Evolutionary conservation across 2,113 vertebrate genomes (phyloP), one percentile per base, ranked within the genome.

Genomic region (Amblyornis subalaris): DNA sequence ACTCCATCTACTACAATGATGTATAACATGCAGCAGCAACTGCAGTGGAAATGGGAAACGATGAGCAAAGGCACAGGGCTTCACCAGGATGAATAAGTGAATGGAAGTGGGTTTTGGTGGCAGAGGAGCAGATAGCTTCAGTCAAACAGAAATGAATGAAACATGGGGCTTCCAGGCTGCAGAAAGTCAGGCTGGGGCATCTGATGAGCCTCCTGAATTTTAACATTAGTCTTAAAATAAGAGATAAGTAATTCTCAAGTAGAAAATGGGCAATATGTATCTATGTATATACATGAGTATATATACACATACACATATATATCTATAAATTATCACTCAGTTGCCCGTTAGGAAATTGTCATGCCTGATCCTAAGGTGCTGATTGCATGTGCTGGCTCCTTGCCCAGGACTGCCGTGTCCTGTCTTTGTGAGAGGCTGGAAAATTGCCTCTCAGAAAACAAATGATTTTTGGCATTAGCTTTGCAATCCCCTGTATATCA

Each of bases 21-120:
- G 1, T 6, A 1, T 10, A 14, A 26, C 35, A 2, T 4, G 2
- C 5, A 23, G 16, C 35, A 5, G 33, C 11, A 19, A 6, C n/a
- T 23, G 75, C 31, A 29, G 4, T 9, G 53, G 35, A 81, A 42
- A 38, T 4, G 71, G 70, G 47, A 15, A 73, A 7, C 4, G 9
- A 4, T 25, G 69, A 25, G 19, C 65, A 21, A 79, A 28, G 42
- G 58, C 33, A 7, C 11, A 5, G 64, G 16, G 36, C 53, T 40
- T 55, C 22, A 38, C 14, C 17, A 8, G 61, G 24, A 3, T 45
- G 70, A 70, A 10, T 38, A 33, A 40, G 33, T 19, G 75, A 35
- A 57, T 40, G 42, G 64, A 36, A 50, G 85, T 19, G 64, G 9
- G 10, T 33, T 72, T 61, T 66, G 70, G 64, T 60, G 45, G 42